Evolutionary conservation across 2,113 vertebrate species (phyloP), one percentile per base, ranked within the genome.

Genomic region (Stictonetta naevosa): DNA sequence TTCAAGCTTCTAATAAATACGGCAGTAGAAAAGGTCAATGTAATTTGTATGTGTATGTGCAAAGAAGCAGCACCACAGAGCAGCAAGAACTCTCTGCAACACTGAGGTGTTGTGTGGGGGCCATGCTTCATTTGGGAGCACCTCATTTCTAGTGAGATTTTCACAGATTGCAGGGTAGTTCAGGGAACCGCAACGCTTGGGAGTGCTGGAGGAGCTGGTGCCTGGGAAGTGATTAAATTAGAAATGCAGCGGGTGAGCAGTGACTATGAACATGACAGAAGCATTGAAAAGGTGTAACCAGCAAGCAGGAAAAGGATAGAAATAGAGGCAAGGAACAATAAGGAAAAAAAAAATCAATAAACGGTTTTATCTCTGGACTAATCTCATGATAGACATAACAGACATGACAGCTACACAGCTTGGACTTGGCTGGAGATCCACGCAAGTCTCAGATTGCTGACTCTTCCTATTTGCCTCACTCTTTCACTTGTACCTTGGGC

Each of bases 71-170:
- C 34, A 79, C 73, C 10, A 58, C 33, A 85, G 63, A 77, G 31
- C 59, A 67, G 17, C 16, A 73, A 62, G 68, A 91, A 76, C 26
- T 89, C 53, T 81, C 69, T 93, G 40, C n/a, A 62, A 71, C 74
- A 64, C 66, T 64, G 64, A 78, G 23, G 16, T 78, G 34, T 31
- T 2, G 0, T 5, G 0, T 29, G 8, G 19, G 77, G 9, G 40
- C 44, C 34, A 46, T n/a, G 53, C 25, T 44, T 90, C 26, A 16
- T 33, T 48, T 64, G 44, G 7, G 60, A 64, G 42, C n/a, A 14
- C n/a, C 79, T 72, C 26, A 68, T 71, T 88, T 95, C 68, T 69
- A 46, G 42, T 17, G 52, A 80, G 40, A 40, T 83, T 80, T 88
- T 79, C 34, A 80, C 44, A 86, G 42, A 20, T 53, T 42, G 18